Conservation (phyloP, 2,113 vertebrate genomes). For the Saguinus midas region DNA sequence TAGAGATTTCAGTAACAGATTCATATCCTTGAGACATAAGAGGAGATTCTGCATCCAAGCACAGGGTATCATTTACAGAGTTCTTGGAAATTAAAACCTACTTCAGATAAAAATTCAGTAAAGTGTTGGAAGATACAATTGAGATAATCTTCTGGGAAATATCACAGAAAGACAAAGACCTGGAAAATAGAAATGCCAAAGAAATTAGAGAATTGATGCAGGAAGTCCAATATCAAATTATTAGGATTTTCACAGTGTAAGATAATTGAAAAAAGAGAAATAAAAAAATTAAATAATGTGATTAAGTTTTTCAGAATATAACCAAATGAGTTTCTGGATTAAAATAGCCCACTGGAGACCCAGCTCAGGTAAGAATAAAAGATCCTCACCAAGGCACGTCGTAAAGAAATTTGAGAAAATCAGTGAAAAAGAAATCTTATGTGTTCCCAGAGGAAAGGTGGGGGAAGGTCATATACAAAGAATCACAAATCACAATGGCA, state of each 20-base stretch:
- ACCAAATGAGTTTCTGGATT: not conserved
- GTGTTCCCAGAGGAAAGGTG: not conserved
- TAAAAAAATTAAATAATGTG: not conserved
- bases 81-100: not conserved
- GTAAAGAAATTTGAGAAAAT: not conserved
- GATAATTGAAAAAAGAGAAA: not conserved
- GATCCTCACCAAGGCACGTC: not conserved
- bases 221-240: not conserved
- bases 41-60: not conserved
- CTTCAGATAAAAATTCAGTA: not conserved
- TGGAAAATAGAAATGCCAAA: not conserved
- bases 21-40: constrained; percentile 24
- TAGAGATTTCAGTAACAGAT: constrained; percentile 6
- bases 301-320: not conserved
- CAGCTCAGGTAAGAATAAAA: not conserved
- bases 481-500: not conserved
- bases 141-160: not conserved
- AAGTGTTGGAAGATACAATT: not conserved
- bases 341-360: not conserved
- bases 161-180: not conserved
- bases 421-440: not conserved
- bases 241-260: constrained; percentile 10
- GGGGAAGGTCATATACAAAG: not conserved
- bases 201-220: not conserved
- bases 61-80: not conserved